A percentile compares a stretch with the other conserved stretches of the same genome.
Evolutionary conservation across 2,888 invertebrate genomes (phyloP).

Genomic region (Drosophila anomelani): DNA sequence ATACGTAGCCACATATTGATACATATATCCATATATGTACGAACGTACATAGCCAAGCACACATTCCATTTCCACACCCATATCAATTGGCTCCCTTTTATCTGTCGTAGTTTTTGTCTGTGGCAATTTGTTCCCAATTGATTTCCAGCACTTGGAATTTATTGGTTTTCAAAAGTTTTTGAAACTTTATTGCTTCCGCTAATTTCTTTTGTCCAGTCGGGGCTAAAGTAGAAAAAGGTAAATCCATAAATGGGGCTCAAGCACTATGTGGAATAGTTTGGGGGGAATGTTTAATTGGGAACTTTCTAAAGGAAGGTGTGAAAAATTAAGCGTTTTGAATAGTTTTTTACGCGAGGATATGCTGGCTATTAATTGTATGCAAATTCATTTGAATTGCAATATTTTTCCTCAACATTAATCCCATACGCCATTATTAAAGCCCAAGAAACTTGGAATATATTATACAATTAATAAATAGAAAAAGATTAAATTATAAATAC

Average conservation of each 20-base stretch:
- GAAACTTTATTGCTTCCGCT: slow-evolving; percentile 80
- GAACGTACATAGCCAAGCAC: slow-evolving; percentile 2
- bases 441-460: not conserved
- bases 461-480: too few relatives aligned
- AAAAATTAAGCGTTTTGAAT: slow-evolving; percentile 5
- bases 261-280: not conserved
- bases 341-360: not conserved
- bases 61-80: slow-evolving; percentile 10
- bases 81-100: slow-evolving; percentile 42
- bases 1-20: slow-evolving; percentile 12
- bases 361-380: not conserved
- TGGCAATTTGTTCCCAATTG: slow-evolving; percentile 77
- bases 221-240: slow-evolving; percentile 16
- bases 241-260: not conserved
- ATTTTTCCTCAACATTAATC: not conserved
- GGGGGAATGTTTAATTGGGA: slow-evolving; percentile 23
- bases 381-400: not conserved
- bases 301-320: slow-evolving; percentile 60
- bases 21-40: not conserved
- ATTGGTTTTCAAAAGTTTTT: slow-evolving; percentile 75
- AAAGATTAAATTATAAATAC: too few relatives aligned
- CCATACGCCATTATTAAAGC: not conserved
- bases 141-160: slow-evolving; percentile 77
- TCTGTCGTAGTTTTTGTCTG: slow-evolving; percentile 59
- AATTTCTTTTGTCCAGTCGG: slow-evolving; percentile 76